Percentiles rank a stretch among this genome's conserved stretches.
Conservation (phyloP, 2,113 vertebrate genomes). For the Toxotes chatareus region DNA sequence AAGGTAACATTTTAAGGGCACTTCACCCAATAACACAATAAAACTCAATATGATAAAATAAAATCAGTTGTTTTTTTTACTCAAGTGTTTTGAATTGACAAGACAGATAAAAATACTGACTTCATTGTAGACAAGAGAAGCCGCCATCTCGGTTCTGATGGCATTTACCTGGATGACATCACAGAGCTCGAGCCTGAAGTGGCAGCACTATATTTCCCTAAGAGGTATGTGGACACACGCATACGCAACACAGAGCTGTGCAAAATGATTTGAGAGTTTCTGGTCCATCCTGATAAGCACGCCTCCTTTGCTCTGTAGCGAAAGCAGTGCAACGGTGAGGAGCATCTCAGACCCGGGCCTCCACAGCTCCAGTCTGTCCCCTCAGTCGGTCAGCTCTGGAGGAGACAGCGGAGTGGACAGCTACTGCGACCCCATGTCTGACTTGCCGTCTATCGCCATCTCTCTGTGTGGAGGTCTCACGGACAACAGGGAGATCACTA, state of each 20-base stretch:
- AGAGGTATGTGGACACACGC: constrained; percentile 84
- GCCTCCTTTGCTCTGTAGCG: constrained; percentile 70
- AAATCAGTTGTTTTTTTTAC: no score
- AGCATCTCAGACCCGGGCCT: constrained; percentile 73
- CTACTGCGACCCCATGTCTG: constrained; percentile 89
- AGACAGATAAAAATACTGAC: background rate
- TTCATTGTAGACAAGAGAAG: constrained; percentile 90
- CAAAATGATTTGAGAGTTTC: background rate
- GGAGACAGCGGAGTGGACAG: constrained; percentile 94
- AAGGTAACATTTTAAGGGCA: constrained; percentile 82
- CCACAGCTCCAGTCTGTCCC: constrained; percentile 89
- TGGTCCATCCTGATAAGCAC: background rate
- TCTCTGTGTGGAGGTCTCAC: constrained; percentile 95
- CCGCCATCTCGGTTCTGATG: constrained; percentile 93
- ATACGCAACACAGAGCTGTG: background rate
- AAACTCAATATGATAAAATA: no score
- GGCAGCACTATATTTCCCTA: constrained; percentile 97
- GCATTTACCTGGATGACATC: constrained; percentile 97
- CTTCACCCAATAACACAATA: background rate
- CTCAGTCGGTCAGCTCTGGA: constrained; percentile 91
- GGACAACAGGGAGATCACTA: constrained; percentile 92
- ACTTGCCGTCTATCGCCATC: constrained; percentile 92
- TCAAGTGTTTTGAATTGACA: background rate
- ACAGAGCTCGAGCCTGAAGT: constrained; percentile 95
- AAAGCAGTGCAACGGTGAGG: constrained; percentile 71